A percentile compares a stretch with the other conserved stretches of the same genome.
phyloP scores from a whole-genome alignment of 1,140 invertebrate species.

The Ostrea denselamellosa region DNA sequence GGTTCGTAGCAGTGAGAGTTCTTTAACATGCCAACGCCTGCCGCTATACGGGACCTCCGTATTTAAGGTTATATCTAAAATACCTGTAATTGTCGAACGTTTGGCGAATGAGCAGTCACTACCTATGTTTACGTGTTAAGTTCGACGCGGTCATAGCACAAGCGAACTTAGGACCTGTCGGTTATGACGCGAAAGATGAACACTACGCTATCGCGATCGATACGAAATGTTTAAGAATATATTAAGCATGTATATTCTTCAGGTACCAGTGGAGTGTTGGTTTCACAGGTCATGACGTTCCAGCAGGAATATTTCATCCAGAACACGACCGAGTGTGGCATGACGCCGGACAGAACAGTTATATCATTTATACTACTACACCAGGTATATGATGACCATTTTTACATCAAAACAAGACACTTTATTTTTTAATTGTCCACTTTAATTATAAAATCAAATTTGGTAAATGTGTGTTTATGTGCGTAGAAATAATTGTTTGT shows the following conservation, averaged over 20 bases:
- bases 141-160: too few relatives aligned
- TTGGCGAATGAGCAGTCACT: too few relatives aligned
- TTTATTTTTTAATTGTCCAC: not conserved
- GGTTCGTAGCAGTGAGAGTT: too few relatives aligned
- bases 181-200: too few relatives aligned
- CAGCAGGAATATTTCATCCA: constrained; percentile 40
- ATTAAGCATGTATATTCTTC: not conserved
- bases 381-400: not conserved
- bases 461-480: not conserved
- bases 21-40: too few relatives aligned
- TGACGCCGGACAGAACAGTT: constrained; percentile 24
- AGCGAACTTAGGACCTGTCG: too few relatives aligned
- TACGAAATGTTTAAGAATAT: too few relatives aligned
- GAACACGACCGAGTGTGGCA: constrained; percentile 44
- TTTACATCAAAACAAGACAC: not conserved
- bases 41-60: too few relatives aligned
- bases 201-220: too few relatives aligned
- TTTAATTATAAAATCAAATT: not conserved
- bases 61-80: too few relatives aligned
- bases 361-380: constrained; percentile 14
- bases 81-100: too few relatives aligned
- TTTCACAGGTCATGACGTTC: not conserved
- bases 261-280: constrained; percentile 56
- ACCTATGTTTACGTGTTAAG: too few relatives aligned
- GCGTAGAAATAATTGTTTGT: not conserved